Percentiles rank a stretch among this genome's conserved stretches.
Evolutionary conservation across 2,888 invertebrate species (phyloP).

Genomic region (Cerastis leucographa): DNA sequence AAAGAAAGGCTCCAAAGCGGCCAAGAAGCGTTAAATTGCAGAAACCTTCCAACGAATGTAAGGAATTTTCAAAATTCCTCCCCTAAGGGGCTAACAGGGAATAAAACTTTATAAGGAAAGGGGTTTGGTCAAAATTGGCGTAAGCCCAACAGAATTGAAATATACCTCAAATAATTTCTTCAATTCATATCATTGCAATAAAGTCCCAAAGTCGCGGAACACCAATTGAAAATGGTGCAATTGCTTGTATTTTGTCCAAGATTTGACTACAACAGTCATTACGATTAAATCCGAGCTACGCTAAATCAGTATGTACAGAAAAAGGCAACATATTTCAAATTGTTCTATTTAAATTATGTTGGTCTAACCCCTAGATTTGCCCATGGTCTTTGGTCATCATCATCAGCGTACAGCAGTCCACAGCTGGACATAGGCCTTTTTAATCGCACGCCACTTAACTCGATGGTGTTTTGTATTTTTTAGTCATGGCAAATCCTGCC

Average conservation of each 20-base stretch:
- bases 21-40: background rate
- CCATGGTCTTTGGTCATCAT: too few species aligned
- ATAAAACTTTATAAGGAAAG: background rate
- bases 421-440: too few species aligned
- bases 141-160: background rate
- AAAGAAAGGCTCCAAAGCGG: background rate
- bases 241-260: too few species aligned
- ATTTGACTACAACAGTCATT: background rate
- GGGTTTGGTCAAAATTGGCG: background rate
- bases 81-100: background rate
- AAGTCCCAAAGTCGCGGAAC: background rate
- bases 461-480: too few species aligned
- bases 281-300: too few species aligned
- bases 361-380: too few species aligned
- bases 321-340: background rate
- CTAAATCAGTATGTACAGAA: too few species aligned
- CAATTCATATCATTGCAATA: background rate
- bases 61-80: background rate
- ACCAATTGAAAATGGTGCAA: too few species aligned
- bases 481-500: background rate
- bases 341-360: too few species aligned
- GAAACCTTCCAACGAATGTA: background rate
- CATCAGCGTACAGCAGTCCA: too few species aligned
- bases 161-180: background rate
- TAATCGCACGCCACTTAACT: too few species aligned